Evolutionary conservation across 2,888 invertebrate species (phyloP).

Genomic region (Piscicola geometra): DNA sequence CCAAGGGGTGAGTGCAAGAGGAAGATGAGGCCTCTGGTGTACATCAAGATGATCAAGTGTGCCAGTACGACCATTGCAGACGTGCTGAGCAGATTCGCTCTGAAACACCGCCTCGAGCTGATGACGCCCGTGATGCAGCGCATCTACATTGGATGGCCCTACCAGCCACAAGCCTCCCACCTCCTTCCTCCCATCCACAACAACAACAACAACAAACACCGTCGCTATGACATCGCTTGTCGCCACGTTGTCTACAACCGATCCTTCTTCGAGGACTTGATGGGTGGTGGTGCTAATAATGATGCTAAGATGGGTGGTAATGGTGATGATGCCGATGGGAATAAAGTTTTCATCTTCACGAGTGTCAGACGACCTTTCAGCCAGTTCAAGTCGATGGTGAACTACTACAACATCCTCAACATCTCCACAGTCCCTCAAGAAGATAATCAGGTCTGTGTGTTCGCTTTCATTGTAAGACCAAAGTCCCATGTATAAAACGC

Average conservation of each 20-base stretch:
- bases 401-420: conserved; percentile 49
- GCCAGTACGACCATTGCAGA: conserved; percentile 51
- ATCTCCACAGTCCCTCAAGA: conserved; percentile 40
- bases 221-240: conserved; percentile 48
- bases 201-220: too few species aligned
- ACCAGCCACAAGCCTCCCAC: conserved; percentile 46
- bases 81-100: conserved; percentile 50
- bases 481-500: too few species aligned
- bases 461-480: too few species aligned
- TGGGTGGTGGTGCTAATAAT: conserved; percentile 49
- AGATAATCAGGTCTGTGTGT: too few species aligned
- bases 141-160: conserved; percentile 54
- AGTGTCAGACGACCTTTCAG: conserved; percentile 51
- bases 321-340: too few species aligned
- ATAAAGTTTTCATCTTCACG: conserved; percentile 42
- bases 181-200: conserved; percentile 47
- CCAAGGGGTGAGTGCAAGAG: too few species aligned
- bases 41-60: conserved; percentile 54
- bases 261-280: conserved; percentile 46
- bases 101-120: conserved; percentile 47
- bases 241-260: conserved; percentile 52
- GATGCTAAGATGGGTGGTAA: too few species aligned
- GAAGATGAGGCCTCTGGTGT: conserved; percentile 47
- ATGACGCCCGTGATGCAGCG: conserved; percentile 48
- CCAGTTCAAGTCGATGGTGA: conserved; percentile 50